These are phyloP conservation scores for Dunckerocampus dactyliophorus DNA, from an alignment of 2,113 vertebrate genomes.

Conservation along the genomic window DNA sequence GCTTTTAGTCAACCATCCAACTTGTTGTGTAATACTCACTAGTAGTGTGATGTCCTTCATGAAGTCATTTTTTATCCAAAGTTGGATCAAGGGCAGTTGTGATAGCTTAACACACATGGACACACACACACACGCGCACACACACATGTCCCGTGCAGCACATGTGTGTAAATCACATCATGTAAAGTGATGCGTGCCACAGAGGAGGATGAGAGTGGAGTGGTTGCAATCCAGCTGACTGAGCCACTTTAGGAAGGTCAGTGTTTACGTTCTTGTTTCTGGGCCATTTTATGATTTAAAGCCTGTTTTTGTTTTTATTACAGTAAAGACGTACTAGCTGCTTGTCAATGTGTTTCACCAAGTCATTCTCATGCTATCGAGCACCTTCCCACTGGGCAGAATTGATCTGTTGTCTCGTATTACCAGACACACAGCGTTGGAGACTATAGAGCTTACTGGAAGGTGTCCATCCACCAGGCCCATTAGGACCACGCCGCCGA, in stretches of 20 bases:
- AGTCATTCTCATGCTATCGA: constrained; percentile 39
- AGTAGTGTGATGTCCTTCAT: background rate
- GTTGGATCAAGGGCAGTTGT: constrained; percentile 39
- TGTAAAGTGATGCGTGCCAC: constrained; percentile 20
- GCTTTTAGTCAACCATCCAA: too few relatives aligned
- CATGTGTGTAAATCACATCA: constrained; percentile 47
- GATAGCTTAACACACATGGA: constrained; percentile 13
- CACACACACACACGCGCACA: background rate
- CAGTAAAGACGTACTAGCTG: background rate
- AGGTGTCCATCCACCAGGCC: constrained; percentile 14
- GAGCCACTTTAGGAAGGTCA: constrained; percentile 4
- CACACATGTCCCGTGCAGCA: constrained; percentile 43
- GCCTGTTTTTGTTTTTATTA: background rate
- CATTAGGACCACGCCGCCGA: constrained; percentile 12
- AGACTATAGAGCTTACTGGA: constrained; percentile 37
- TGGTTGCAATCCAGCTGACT: constrained; percentile 50
- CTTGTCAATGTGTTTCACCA: constrained; percentile 25
- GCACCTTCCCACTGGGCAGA: constrained; percentile 19
- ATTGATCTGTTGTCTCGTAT: constrained; percentile 48
- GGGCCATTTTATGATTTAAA: background rate
- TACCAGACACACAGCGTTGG: constrained; percentile 35
- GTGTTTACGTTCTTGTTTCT: background rate
- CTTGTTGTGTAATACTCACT: too few relatives aligned
- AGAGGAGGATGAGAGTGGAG: constrained; percentile 24
- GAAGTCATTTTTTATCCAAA: constrained; percentile 36